Conservation (phyloP, 2,888 invertebrate genomes). For the Endomychus coccineus region DNA sequence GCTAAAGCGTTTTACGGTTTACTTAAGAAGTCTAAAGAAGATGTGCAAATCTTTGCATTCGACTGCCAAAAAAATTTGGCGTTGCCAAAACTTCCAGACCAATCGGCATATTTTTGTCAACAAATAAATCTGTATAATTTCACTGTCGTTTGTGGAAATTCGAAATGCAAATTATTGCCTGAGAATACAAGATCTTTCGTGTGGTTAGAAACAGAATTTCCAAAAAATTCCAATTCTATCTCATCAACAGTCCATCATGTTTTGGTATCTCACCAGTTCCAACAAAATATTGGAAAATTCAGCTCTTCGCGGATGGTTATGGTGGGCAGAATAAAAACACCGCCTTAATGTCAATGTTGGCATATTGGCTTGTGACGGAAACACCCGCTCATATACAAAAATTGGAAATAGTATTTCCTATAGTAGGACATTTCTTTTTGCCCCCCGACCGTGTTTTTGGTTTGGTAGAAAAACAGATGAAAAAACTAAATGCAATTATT, state of each 20-base stretch:
- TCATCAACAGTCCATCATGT: constrained; percentile 27
- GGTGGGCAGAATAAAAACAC: no score
- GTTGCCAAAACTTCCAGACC: constrained; percentile 28
- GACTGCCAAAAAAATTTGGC: constrained; percentile 31
- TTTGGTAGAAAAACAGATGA: constrained; percentile 26
- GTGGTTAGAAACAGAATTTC: no score
- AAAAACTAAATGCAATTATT: no score
- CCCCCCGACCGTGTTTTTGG: constrained; percentile 27
- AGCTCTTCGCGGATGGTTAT: constrained; percentile 4
- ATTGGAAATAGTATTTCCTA: constrained; percentile 26
- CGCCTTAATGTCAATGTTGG: constrained; percentile 27
- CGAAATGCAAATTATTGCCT: constrained; percentile 18
- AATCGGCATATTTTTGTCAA: constrained; percentile 27
- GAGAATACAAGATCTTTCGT: constrained; percentile 3
- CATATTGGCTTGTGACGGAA: constrained; percentile 23
- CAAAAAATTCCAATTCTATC: constrained; percentile 24
- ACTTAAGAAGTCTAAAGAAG: constrained; percentile 9
- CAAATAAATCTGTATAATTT: constrained; percentile 30
- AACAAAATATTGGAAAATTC: constrained; percentile 26
- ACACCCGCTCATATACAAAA: constrained; percentile 16
- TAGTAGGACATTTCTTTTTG: no score
- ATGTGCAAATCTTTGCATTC: constrained; percentile 19
- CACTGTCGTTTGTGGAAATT: constrained; percentile 26
- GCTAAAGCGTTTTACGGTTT: constrained; percentile 5
- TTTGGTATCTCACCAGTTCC: constrained; percentile 18